Evolutionary conservation across 2,113 vertebrate species (phyloP).

Genomic region (Pogonocichla stellata): DNA sequence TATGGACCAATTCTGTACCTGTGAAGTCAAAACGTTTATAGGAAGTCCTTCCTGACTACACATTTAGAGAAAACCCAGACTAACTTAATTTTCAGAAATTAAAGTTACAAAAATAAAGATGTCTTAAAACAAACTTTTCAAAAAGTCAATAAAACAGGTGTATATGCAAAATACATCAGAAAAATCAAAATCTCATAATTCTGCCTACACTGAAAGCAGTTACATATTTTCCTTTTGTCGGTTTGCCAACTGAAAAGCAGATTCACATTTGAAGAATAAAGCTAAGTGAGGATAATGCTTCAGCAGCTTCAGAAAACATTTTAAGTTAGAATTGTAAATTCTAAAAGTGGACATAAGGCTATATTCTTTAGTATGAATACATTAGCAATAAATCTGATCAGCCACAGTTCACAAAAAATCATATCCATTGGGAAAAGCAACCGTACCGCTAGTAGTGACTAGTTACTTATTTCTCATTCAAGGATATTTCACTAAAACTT

Average conservation of each 20-base stretch:
- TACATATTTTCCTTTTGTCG: neutral
- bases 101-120: neutral
- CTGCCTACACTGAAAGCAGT: neutral
- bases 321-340: neutral
- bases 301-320: neutral
- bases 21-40: neutral
- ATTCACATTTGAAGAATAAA: neutral
- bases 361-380: neutral
- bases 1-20: neutral
- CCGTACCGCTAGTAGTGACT: neutral
- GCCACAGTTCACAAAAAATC: neutral
- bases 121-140: neutral
- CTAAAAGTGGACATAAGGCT: neutral
- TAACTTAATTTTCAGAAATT: neutral
- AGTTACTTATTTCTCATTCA: neutral
- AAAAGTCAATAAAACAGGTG: neutral
- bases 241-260: slow-evolving; percentile 15
- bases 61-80: neutral
- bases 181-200: neutral
- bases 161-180: neutral
- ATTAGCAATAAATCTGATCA: neutral
- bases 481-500: neutral
- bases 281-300: neutral
- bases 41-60: neutral
- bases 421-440: neutral